Evolutionary conservation across 2,113 vertebrate species (phyloP).

Genomic region (Mystacornis crossleyi): DNA sequence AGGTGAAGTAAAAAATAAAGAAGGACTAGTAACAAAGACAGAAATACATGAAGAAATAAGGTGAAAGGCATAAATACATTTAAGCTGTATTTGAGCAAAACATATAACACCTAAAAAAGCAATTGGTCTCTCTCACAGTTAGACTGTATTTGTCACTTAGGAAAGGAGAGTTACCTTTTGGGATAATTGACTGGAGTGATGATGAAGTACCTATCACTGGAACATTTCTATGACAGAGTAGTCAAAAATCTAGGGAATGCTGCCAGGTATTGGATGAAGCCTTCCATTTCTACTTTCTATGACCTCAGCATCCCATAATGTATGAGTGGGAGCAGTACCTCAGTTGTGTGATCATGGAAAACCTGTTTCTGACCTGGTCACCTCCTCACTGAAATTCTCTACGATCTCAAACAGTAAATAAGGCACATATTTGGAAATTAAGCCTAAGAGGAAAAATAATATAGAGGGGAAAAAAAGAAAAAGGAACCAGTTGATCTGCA

Average conservation of each 20-base stretch:
- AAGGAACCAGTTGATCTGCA: not conserved
- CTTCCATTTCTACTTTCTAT: not conserved
- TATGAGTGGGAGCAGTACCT: not conserved
- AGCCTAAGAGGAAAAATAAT: not conserved
- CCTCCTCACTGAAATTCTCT: not conserved
- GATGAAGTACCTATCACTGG: not conserved
- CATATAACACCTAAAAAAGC: not conserved
- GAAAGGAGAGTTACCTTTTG: not conserved
- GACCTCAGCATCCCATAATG: not conserved
- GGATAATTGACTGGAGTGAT: not conserved
- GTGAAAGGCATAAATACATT: not conserved
- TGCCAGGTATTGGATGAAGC: not conserved
- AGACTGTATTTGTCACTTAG: not conserved
- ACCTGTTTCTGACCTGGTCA: not conserved
- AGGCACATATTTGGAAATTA: not conserved
- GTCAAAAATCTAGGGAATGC: not conserved
- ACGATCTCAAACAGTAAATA: not conserved
- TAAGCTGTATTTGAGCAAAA: not conserved
- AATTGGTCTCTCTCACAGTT: not conserved
- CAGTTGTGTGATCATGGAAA: not conserved
- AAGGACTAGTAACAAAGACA: not conserved
- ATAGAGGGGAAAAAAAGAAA: fast-evolving
- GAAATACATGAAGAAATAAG: not conserved
- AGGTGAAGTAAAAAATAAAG: not conserved
- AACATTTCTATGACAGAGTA: not conserved